phyloP scores from a whole-genome alignment of 1,140 invertebrate genomes.

The Achatina immaculata region DNA sequence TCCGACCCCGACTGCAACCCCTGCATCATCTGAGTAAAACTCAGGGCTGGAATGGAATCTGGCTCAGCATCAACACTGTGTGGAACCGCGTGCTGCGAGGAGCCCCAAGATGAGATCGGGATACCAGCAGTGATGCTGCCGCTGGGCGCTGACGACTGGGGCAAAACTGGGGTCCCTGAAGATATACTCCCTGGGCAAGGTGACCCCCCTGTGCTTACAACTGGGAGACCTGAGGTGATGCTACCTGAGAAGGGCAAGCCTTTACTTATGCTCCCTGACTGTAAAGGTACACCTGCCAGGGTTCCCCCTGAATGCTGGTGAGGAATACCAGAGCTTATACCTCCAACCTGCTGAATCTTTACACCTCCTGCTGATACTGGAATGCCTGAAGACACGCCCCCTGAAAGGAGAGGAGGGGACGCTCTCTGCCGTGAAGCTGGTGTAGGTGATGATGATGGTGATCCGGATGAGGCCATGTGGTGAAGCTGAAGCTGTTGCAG shows the following conservation, averaged over 20 bases:
- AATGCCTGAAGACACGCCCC: slow-evolving; percentile 26
- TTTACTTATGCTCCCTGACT: neutral
- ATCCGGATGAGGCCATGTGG: slow-evolving; percentile 10
- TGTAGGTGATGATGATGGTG: slow-evolving; percentile 22
- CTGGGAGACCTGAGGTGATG: slow-evolving; percentile 22
- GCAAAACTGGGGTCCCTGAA: neutral
- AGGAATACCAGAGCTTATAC: slow-evolving; percentile 6
- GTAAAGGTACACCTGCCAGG: neutral
- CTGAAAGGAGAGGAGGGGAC: slow-evolving; percentile 11
- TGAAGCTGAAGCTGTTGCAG: slow-evolving; percentile 37
- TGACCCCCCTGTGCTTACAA: slow-evolving; percentile 1
- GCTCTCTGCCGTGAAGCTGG: neutral
- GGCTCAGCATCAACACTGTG: slow-evolving; percentile 1
- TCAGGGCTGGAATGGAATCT: slow-evolving; percentile 48
- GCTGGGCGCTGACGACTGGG: neutral
- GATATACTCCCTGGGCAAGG: neutral
- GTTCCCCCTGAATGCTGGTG: neutral
- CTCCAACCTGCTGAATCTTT: neutral
- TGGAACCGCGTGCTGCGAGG: slow-evolving; percentile 26
- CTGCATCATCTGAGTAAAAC: slow-evolving; percentile 53
- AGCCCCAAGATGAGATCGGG: neutral
- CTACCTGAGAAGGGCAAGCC: neutral
- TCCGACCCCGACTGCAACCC: slow-evolving; percentile 44
- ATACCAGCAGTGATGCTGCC: slow-evolving; percentile 22
- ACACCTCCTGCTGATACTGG: slow-evolving; percentile 11